Percentiles rank a stretch among this genome's conserved stretches.
These are phyloP conservation scores for Eriocheir sinensis DNA, from an alignment of 1,140 invertebrate species.

Conservation along the genomic window DNA sequence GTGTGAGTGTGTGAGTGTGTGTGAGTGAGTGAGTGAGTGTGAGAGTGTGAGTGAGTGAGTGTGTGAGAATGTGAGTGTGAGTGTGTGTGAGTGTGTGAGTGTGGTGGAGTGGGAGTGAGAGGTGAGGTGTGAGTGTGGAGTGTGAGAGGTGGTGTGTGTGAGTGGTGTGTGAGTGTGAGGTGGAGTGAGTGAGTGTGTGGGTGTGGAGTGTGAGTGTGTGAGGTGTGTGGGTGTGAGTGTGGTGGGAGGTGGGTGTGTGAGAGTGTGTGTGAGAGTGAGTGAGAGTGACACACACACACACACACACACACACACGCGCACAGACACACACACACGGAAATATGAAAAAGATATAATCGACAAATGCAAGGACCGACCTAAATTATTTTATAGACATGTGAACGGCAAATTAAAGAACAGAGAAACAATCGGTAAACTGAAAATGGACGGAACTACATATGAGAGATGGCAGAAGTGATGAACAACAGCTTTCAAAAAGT, in stretches of 20 bases:
- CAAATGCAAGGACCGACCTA: no score
- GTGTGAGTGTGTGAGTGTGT: neutral
- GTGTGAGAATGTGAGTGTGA: no score
- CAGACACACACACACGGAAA: no score
- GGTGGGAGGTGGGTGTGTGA: neutral
- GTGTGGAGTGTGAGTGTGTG: neutral
- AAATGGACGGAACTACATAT: neutral
- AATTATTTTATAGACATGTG: no score
- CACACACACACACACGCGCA: neutral
- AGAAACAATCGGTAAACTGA: no score
- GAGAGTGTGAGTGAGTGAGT: neutral
- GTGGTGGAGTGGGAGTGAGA: conserved; percentile 18
- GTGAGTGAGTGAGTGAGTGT: neutral
- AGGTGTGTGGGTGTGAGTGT: neutral
- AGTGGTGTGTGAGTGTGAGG: neutral
- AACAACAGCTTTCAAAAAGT: no score
- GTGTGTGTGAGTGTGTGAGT: neutral
- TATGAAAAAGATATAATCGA: no score
- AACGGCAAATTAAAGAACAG: no score
- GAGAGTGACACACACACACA: conserved; percentile 16
- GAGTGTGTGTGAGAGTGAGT: neutral
- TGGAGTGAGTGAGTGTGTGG: neutral
- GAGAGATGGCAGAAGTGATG: conserved; percentile 12
- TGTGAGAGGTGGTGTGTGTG: neutral
- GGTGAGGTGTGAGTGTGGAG: neutral